Conservation (phyloP, 2,113 vertebrate species). For the Strix aluco region DNA sequence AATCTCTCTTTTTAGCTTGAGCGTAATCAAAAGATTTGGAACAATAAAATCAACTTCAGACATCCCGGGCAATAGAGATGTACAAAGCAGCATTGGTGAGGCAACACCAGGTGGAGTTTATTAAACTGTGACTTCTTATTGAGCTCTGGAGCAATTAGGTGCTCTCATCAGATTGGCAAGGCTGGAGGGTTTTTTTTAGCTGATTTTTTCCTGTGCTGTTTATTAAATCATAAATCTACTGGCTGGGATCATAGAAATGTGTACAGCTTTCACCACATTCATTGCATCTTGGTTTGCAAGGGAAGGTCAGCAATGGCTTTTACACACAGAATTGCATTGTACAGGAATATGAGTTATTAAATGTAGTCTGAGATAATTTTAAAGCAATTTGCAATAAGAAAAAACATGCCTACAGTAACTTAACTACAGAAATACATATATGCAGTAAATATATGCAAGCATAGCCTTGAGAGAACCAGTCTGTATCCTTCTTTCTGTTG, state of each 20-base stretch:
- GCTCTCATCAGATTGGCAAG: not conserved
- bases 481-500: not conserved
- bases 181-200: not conserved
- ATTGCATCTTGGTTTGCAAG: not conserved
- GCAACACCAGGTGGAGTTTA: conserved; percentile 2
- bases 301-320: not conserved
- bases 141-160: conserved; percentile 14
- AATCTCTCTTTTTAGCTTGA: not conserved
- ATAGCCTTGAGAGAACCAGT: not conserved
- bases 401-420: not conserved
- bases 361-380: not conserved
- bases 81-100: not conserved
- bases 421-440: not conserved
- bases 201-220: not conserved
- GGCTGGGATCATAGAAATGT: not conserved
- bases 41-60: not conserved
- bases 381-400: not conserved
- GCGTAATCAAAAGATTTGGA: not conserved
- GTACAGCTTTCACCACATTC: not conserved
- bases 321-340: not conserved
- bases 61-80: not conserved
- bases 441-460: not conserved
- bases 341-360: not conserved
- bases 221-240: conserved; percentile 44
- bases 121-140: conserved; percentile 18